These are phyloP conservation scores for Oenanthe melanoleuca DNA, from an alignment of 2,113 vertebrate genomes.

Conservation along the genomic window DNA sequence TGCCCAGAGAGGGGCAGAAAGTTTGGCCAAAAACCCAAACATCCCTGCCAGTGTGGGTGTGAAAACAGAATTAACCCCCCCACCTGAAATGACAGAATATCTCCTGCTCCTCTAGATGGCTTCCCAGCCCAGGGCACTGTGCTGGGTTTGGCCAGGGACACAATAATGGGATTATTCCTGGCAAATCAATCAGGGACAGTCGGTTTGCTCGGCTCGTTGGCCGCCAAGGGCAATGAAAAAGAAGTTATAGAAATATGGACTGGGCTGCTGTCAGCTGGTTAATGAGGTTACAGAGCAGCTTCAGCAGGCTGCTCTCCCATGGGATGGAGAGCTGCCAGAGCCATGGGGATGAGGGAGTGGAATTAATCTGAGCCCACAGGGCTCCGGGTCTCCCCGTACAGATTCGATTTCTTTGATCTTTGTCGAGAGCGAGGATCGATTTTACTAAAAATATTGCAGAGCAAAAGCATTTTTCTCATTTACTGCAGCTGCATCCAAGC, in stretches of 20 bases:
- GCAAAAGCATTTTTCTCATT: neutral
- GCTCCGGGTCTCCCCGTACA: neutral
- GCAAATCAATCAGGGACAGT: neutral
- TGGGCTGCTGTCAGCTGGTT: neutral
- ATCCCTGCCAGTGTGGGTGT: fast-evolving
- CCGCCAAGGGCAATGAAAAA: neutral
- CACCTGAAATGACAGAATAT: fast-evolving
- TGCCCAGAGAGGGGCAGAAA: neutral
- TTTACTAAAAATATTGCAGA: neutral
- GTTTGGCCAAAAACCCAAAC: neutral
- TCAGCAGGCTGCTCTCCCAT: neutral
- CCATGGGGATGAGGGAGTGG: neutral
- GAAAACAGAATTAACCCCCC: neutral
- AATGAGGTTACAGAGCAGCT: neutral
- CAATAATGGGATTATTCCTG: neutral
- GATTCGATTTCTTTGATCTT: neutral
- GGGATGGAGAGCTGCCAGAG: neutral
- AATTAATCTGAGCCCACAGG: neutral
- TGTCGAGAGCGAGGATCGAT: neutral
- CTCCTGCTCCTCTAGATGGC: neutral
- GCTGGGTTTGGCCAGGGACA: neutral
- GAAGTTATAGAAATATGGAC: neutral
- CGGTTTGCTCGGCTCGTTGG: neutral
- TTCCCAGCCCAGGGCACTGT: neutral
- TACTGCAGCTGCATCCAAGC: neutral